Base-by-base conservation (phyloP, 2,797 vertebrate genomes). In the Malurus splendens region DNA sequence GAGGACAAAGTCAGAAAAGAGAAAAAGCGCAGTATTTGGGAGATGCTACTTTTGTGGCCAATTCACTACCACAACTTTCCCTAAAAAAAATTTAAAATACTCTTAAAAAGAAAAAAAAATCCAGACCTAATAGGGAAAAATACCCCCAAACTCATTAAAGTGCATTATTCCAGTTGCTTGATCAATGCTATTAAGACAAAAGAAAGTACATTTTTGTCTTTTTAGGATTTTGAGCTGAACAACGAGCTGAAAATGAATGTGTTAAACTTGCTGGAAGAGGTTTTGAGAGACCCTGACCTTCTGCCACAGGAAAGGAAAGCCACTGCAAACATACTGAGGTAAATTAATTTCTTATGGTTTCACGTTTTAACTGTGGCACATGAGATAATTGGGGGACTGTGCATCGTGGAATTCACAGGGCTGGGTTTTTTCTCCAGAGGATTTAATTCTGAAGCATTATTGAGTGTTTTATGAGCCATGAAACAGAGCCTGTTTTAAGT, bases 261-360 rank as follows among this genome's bases (percentile, higher is more conserved):
- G 84, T 96, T 99, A 74, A 98, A 98, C 94, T 97, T 99, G 84
- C 96, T 99, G 82, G 99, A 99, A 96, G 99, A 99, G 95, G 98
- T 99, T 92, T 97, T 99, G 80, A 97, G 98, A 96, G 99, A 99
- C 89, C 99, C 98, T n/a, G 99, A 99, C 89, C 98, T 99, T 64
- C 97, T 99, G 83, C 98, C 98, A 70, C 99, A 99, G 95, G 99
- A 99, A 97, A 98, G 98, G 76, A 99, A 99, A 97, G 99, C 99
- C 86, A 98, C 99, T 9, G 98, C 98, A 23, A 99, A 99, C 92
- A 99, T 99, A 94, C 90, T 99, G 89, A 99, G 98, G 99, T 98
- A 95, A 97, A 79, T 48, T 44, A 2, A 1, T 64, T 27, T 38
- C 24, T 64, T 12, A 12, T 56, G 54, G 61, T 74, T 48, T 12